Conservation (phyloP, 2,797 vertebrate species). For the Malurus leucopterus region DNA sequence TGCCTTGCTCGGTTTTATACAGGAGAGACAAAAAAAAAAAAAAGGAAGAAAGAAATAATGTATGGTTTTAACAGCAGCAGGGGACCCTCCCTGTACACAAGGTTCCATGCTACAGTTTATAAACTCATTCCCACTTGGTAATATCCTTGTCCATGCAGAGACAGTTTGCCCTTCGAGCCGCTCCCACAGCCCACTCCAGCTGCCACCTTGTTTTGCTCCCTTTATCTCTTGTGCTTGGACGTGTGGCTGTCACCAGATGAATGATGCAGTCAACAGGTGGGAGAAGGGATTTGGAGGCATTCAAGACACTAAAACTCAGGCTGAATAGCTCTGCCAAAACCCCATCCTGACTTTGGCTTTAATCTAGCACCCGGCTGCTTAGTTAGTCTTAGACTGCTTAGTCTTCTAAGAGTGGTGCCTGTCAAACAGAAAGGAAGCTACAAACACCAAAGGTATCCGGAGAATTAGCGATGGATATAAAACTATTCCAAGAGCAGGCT, state of each 20-base stretch:
- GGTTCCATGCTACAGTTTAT: rapidly evolving
- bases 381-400: too few relatives aligned
- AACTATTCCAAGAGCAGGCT: background rate
- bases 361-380: background rate
- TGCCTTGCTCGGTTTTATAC: rapidly evolving
- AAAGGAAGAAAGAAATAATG: rapidly evolving
- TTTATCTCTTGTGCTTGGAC: too few relatives aligned
- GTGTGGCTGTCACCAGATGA: rapidly evolving
- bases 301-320: rapidly evolving
- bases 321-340: background rate
- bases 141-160: rapidly evolving
- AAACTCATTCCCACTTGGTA: background rate
- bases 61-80: background rate
- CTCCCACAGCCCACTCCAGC: background rate
- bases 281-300: background rate
- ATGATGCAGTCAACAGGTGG: rapidly evolving
- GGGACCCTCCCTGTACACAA: rapidly evolving
- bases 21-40: rapidly evolving
- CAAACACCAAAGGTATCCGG: background rate
- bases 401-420: background rate
- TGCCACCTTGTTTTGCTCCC: background rate
- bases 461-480: rapidly evolving
- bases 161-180: background rate
- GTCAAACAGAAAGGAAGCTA: background rate
- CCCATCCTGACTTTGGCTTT: background rate